phyloP scores from a whole-genome alignment of 2,797 vertebrate genomes.

The Pterois miles region DNA sequence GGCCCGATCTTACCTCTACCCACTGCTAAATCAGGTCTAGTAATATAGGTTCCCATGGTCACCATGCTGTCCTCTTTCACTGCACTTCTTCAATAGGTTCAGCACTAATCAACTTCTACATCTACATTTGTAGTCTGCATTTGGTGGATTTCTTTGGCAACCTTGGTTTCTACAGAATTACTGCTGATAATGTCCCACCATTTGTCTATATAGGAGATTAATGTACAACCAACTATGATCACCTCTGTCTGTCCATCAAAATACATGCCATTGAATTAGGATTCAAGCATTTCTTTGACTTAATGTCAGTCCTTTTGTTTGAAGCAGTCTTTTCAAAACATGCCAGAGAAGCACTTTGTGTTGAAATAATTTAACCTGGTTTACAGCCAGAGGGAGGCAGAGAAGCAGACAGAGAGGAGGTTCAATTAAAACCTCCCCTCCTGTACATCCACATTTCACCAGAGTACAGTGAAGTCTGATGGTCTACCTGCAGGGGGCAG shows the following conservation, averaged over 20 bases:
- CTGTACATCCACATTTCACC: neutral
- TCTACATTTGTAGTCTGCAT: no score
- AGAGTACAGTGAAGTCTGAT: neutral
- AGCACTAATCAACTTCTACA: neutral
- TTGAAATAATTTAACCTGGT: neutral
- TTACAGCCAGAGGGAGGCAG: neutral
- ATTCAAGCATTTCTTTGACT: neutral
- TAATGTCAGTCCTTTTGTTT: neutral
- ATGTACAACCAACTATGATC: neutral
- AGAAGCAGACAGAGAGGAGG: neutral
- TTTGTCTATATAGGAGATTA: no score
- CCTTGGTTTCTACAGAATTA: neutral
- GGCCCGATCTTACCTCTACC: no score
- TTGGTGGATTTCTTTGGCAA: neutral
- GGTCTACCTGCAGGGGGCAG: conserved; percentile 32
- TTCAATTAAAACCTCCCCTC: neutral
- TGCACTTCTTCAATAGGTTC: no score
- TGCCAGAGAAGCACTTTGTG: neutral
- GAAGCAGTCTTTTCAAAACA: no score
- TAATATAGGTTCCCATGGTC: neutral
- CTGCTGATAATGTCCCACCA: neutral
- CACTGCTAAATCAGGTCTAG: neutral
- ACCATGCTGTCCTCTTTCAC: no score
- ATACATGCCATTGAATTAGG: neutral
- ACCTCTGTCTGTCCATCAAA: neutral